Evolutionary conservation across 53 echinoderm and acorn worm species (phyloP).

Genomic region (Patiria pectinifera): DNA sequence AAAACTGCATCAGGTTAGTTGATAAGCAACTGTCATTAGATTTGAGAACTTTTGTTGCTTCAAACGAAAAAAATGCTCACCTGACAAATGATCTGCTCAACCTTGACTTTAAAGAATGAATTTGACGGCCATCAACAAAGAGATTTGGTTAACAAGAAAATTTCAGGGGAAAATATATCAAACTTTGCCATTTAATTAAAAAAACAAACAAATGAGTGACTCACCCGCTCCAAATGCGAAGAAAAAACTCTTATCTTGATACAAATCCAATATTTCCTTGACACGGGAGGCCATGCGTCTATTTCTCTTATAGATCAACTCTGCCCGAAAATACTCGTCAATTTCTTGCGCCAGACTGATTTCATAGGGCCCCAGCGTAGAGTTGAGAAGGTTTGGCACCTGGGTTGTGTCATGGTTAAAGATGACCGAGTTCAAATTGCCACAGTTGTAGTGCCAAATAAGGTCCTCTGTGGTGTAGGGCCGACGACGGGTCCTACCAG

Average conservation of each 20-base stretch:
- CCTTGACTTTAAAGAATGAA: no score
- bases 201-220: neutral
- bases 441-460: slow-evolving; percentile 99
- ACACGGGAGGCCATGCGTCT: slow-evolving; percentile 89
- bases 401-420: slow-evolving; percentile 96
- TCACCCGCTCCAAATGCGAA: slow-evolving; percentile 98
- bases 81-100: no score
- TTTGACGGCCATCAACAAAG: no score
- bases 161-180: no score
- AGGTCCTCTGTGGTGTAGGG: slow-evolving; percentile 94
- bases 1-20: no score
- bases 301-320: slow-evolving; percentile 96
- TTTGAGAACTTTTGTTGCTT: no score
- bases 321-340: slow-evolving; percentile 91
- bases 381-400: slow-evolving; percentile 83
- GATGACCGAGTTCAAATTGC: slow-evolving; percentile 93
- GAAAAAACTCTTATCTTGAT: slow-evolving; percentile 92
- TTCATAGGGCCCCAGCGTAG: slow-evolving; percentile 80
- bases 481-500: slow-evolving; percentile 71
- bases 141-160: no score
- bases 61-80: no score
- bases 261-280: slow-evolving; percentile 83
- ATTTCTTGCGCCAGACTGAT: slow-evolving; percentile 87
- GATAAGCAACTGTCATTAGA: no score
- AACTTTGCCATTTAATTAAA: neutral